phyloP scores from a whole-genome alignment of 2,113 vertebrate species.

The Nyctereutes procyonoides region DNA sequence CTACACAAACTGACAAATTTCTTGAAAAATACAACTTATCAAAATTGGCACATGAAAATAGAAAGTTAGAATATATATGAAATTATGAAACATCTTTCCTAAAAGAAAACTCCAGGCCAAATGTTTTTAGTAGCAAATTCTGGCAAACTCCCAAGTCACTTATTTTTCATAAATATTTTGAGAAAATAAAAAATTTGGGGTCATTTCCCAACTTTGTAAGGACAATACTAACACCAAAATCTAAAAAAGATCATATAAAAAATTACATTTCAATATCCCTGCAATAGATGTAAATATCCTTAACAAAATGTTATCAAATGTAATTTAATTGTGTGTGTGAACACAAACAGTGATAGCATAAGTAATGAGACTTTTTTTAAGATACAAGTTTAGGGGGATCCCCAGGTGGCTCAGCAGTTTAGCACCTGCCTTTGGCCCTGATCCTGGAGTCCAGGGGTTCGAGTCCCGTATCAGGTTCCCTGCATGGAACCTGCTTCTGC shows the following conservation, averaged over 20 bases:
- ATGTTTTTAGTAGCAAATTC: not conserved
- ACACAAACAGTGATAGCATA: not conserved
- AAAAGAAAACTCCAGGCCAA: not conserved
- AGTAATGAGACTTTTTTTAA: not conserved
- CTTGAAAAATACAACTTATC: not conserved
- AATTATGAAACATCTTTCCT: not conserved
- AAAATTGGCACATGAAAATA: not conserved
- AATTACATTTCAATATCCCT: not conserved
- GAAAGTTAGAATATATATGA: not conserved
- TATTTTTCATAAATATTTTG: constrained; percentile 39
- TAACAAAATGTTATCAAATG: not conserved
- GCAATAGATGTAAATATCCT: not conserved
- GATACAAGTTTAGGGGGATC: not conserved
- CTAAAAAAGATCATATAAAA: not conserved
- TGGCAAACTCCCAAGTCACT: not conserved
- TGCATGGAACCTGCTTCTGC: too few relatives aligned
- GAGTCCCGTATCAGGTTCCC: too few relatives aligned
- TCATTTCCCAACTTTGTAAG: not conserved
- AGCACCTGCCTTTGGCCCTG: too few relatives aligned
- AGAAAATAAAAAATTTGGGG: constrained; percentile 13
- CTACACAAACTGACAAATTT: not conserved
- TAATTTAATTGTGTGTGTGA: not conserved
- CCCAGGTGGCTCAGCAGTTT: too few relatives aligned
- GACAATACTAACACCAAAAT: not conserved
- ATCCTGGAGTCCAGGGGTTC: too few relatives aligned